Evolutionary conservation across 2,113 vertebrate species (phyloP), one percentile per base, ranked within the genome.

Genomic region (Anthoscopus minutus): DNA sequence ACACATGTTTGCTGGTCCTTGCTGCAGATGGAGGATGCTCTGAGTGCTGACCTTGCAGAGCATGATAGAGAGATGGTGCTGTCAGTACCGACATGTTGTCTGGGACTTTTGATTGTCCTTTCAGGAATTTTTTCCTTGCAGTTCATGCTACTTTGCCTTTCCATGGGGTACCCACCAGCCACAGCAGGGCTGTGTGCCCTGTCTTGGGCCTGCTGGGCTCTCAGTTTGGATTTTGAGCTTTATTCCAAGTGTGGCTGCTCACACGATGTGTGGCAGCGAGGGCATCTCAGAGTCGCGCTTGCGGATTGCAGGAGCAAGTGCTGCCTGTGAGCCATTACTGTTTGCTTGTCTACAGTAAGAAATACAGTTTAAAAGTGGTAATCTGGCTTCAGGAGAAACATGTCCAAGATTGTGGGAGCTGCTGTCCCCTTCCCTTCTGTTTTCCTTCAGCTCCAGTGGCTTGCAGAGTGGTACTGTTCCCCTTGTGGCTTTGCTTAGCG

Each of bases 281-380:
- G 35, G 44, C 13, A 33, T 53, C 83, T 67, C 13, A 11, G 27
- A 13, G 27, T 23, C 13, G 1, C 0, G 1, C 27, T 15, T 30
- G 3, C 0, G 8, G 57, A 18, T 31, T 1, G 1, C 1, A 1
- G 50, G 23, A 48, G 73, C 42, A 33, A 30, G 20, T 2, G 1
- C 0, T 0, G 24, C 15, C 37, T 45, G n/a, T 19, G 24, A 53
- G 27, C 20, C 33, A 4, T 44, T 58, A 2, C 17, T 51, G 73
- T 37, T 67, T 67, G 31, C 33, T 44, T 45, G 13, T 38, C 53
- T 60, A 0, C 13, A 17, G 37, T 47, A 38, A 66, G 42, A 88
- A 73, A 16, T 0, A 1, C 22, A 3, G 11, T 47, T 73, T 27
- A 10, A 45, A 66, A 66, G 18, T 19, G n/a, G 8, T 86, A 5